phyloP scores from a whole-genome alignment of 2,797 vertebrate species.

The Acestrorhynchus altus region DNA sequence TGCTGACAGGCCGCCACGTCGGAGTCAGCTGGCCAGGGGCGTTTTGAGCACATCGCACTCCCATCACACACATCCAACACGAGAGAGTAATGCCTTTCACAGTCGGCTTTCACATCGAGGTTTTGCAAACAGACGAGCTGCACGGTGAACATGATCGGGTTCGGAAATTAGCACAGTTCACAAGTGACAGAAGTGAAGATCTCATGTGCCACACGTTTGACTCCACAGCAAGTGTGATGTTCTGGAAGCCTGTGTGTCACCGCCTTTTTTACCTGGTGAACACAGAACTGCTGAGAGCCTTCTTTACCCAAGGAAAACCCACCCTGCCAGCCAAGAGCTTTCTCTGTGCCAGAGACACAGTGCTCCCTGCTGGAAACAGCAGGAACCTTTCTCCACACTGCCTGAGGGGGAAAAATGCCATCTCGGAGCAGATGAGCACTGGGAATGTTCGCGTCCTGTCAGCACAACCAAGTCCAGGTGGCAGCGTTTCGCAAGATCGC shows the following conservation, averaged over 20 bases:
- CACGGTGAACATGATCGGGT: not conserved
- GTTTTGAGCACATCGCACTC: not conserved
- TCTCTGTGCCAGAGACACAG: conserved; percentile 45
- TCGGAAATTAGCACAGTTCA: conserved; percentile 1
- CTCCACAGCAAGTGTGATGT: not conserved
- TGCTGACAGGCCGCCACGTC: conserved; percentile 25
- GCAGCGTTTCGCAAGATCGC: not conserved
- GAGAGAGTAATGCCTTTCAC: conserved; percentile 24
- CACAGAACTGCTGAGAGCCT: not conserved
- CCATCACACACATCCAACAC: not conserved
- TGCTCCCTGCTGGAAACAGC: conserved; percentile 57
- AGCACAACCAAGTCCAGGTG: not conserved
- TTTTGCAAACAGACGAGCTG: not conserved
- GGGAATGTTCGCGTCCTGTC: not conserved
- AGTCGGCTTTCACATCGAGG: conserved; percentile 10
- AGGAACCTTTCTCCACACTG: conserved; percentile 34
- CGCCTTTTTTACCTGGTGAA: not conserved
- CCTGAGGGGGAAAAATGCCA: conserved; percentile 1
- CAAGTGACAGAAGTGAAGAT: not conserved
- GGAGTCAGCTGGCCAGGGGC: not conserved
- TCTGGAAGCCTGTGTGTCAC: not conserved
- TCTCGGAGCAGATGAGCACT: conserved; percentile 10
- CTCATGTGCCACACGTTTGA: not conserved
- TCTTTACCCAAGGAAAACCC: not conserved
- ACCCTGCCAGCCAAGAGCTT: not conserved